A percentile compares a stretch with the other conserved stretches of the same genome.
Conservation (phyloP, 2,113 vertebrate species). For the Nothocercus nigrocapillus region DNA sequence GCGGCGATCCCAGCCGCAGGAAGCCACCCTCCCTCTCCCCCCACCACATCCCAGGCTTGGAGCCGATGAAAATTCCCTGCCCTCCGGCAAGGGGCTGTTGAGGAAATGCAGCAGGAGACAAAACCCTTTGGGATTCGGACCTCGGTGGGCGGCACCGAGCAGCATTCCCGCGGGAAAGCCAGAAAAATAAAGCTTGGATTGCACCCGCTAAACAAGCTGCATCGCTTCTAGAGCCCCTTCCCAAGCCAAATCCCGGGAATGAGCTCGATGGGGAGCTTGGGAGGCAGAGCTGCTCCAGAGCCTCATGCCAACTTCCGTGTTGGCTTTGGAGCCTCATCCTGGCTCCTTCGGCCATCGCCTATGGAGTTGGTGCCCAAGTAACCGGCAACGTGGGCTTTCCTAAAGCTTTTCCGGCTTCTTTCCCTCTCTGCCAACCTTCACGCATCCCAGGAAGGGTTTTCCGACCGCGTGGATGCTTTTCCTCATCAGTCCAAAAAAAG, state of each 20-base stretch:
- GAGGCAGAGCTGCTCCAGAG: not conserved
- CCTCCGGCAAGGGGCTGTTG: not conserved
- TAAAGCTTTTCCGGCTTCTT: not conserved
- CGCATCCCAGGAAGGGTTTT: too few species aligned
- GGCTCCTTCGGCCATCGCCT: too few species aligned
- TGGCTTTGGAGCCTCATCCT: not conserved
- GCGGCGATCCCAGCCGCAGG: not conserved
- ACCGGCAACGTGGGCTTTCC: accelerated
- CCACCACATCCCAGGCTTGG: accelerated
- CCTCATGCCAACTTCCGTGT: too few species aligned
- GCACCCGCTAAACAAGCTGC: not conserved
- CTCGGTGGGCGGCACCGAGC: too few species aligned
- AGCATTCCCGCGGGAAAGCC: not conserved
- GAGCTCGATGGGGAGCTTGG: too few species aligned
- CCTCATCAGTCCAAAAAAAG: too few species aligned
- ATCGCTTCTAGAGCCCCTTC: accelerated
- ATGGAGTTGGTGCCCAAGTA: accelerated
- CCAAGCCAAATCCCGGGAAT: not conserved
- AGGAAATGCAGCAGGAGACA: not conserved
- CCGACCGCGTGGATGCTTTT: too few species aligned
- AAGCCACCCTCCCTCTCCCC: not conserved
- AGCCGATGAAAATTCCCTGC: not conserved
- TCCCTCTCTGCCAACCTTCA: accelerated
- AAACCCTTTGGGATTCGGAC: not conserved
- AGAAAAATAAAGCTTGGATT: not conserved